These are phyloP conservation scores for Abrostola triplasia DNA, from an alignment of 2,888 invertebrate genomes.

Conservation along the genomic window DNA sequence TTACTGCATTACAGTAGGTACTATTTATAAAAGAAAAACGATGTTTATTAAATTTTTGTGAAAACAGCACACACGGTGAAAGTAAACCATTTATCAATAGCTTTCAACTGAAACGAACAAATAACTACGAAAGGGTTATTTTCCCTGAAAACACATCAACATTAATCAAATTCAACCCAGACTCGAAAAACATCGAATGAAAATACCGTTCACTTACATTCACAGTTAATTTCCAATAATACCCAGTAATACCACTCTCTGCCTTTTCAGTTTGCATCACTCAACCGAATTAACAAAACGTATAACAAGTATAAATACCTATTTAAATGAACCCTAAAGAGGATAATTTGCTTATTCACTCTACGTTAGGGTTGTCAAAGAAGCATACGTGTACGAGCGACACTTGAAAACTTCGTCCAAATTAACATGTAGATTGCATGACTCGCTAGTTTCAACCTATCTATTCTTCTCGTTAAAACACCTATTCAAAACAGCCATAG, in stretches of 20 bases:
- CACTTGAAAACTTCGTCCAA: neutral
- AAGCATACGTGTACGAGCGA: neutral
- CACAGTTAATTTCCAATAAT: slow-evolving; percentile 13
- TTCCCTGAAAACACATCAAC: neutral
- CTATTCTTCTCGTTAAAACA: too few relatives aligned
- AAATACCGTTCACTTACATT: slow-evolving; percentile 4
- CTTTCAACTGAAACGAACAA: slow-evolving; percentile 1
- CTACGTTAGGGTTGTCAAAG: slow-evolving; percentile 29
- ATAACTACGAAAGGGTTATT: neutral
- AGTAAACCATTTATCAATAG: slow-evolving; percentile 3
- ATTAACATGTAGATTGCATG: neutral
- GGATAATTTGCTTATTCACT: slow-evolving; percentile 43
- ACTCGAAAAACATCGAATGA: neutral
- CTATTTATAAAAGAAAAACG: too few relatives aligned
- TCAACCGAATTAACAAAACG: slow-evolving; percentile 47
- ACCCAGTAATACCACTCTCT: neutral
- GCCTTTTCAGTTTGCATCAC: slow-evolving; percentile 28
- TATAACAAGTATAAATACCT: slow-evolving; percentile 46
- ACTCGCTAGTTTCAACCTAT: too few relatives aligned
- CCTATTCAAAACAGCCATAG: too few relatives aligned
- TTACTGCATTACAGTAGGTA: too few relatives aligned
- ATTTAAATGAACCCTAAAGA: slow-evolving; percentile 48
- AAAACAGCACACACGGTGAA: neutral
- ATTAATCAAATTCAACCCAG: slow-evolving; percentile 5
- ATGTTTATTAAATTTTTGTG: too few relatives aligned